Evolutionary conservation across 2,797 vertebrate species (phyloP), one percentile per base, ranked within the genome.

Genomic region (Acanthurus tractus): DNA sequence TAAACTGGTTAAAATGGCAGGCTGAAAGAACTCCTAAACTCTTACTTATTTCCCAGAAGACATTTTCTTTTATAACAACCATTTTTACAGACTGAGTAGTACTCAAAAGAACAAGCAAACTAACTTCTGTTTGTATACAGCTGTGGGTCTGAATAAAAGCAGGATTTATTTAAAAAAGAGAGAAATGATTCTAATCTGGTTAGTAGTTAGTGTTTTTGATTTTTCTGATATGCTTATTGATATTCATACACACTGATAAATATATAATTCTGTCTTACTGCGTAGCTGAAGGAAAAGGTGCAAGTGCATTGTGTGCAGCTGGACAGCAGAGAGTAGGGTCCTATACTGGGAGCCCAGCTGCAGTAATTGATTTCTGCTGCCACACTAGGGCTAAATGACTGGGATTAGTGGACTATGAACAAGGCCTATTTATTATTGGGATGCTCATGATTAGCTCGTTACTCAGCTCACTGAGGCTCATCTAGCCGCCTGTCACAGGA

Each of bases 361-460:
- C 69, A 77, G 83, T 88, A 92, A 93, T 90, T 87, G 90, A 93
- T 94, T 93, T 88, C 81, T 82, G 74, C 81, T 86, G 83, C 83
- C 81, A 84, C 80, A 80, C 82, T 54, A 63, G 44, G 64, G 70
- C 85, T 83, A 87, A 91, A 92, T 83, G 82, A 85, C 83, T 80
- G 74, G 82, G 86, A 92, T 92, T 90, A 93, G 89, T 85, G 89
- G 85, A 90, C 85, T 85, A 89, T 90, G 92, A 93, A 92, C 89
- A 86, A 83, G 87, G 72, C 59, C 86, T 88, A 90, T 91, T 91
- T 93, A 92, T 93, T 92, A 90, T 85, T 81, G 84, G 85, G 85
- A 81, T 84, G 81, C 79, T 87, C 88, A 78, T 94, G 89, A 92
- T 93, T 91, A 91, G 86, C 87, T 91, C 84, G 82, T 93, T 93